A percentile compares a stretch with the other conserved stretches of the same genome.
phyloP scores from a whole-genome alignment of 2,113 vertebrate species.

The Garra rufa region DNA sequence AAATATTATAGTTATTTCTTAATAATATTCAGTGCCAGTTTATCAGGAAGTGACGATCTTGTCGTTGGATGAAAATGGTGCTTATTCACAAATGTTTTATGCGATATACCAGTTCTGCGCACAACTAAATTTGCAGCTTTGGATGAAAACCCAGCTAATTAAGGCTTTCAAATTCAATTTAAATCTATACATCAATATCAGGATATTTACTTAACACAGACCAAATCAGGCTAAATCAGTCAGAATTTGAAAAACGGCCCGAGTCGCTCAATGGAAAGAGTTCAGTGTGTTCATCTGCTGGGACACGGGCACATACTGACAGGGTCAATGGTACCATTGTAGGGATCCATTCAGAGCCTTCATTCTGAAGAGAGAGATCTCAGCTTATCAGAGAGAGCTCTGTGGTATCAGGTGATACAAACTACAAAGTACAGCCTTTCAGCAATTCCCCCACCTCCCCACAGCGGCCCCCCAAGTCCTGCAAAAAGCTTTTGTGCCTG shows the following conservation, averaged over 20 bases:
- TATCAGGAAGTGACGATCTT: too few species aligned
- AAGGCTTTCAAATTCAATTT: too few species aligned
- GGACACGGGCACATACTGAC: conserved; percentile 23
- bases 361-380: conserved; percentile 42
- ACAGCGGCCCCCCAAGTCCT: conserved; percentile 26
- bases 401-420: conserved; percentile 49
- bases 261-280: not conserved
- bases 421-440: conserved; percentile 52
- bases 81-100: too few species aligned
- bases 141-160: too few species aligned
- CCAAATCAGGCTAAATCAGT: too few species aligned
- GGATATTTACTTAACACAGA: too few species aligned
- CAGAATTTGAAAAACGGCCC: not conserved
- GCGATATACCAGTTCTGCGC: too few species aligned
- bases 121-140: too few species aligned
- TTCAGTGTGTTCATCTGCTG: not conserved
- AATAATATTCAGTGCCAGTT: too few species aligned
- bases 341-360: conserved; percentile 22
- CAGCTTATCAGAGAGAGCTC: conserved; percentile 44
- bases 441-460: conserved; percentile 23
- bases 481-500: conserved; percentile 7
- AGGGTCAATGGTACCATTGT: conserved; percentile 59
- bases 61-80: too few species aligned
- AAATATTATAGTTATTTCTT: too few species aligned
- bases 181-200: too few species aligned